These are phyloP conservation scores for Diadromus collaris DNA, from an alignment of 2,888 invertebrate genomes.

Conservation along the genomic window DNA sequence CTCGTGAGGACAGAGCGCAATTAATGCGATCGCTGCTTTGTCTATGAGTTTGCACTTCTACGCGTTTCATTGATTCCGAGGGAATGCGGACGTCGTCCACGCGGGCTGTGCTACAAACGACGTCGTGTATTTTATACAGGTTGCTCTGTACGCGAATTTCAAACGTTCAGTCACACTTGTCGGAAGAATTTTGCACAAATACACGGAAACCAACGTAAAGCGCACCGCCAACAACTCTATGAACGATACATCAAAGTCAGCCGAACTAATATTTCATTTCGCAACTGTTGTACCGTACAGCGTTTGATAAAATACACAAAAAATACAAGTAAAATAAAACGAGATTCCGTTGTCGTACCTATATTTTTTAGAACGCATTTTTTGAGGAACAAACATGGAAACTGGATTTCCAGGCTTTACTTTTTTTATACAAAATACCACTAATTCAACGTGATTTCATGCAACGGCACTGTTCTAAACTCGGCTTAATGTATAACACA, in stretches of 20 bases:
- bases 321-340: neutral
- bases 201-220: neutral
- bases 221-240: neutral
- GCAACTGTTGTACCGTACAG: neutral
- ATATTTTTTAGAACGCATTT: neutral
- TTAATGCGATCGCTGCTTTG: neutral
- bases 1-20: neutral
- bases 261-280: conserved; percentile 27
- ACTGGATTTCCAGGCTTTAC: too few relatives aligned
- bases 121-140: neutral
- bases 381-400: too few relatives aligned
- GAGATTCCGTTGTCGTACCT: neutral
- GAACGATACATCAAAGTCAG: conserved; percentile 30
- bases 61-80: neutral
- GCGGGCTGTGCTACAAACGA: neutral
- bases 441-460: too few relatives aligned
- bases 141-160: neutral
- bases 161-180: conserved; percentile 11
- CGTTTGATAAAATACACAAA: conserved; percentile 4
- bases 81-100: neutral
- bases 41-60: neutral
- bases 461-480: too few relatives aligned
- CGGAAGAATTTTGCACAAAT: conserved; percentile 24
- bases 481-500: too few relatives aligned
- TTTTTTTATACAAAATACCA: too few relatives aligned